A percentile compares a stretch with the other conserved stretches of the same genome.
Evolutionary conservation across 2,888 invertebrate species (phyloP).

Genomic region (Phorcus lineatus): DNA sequence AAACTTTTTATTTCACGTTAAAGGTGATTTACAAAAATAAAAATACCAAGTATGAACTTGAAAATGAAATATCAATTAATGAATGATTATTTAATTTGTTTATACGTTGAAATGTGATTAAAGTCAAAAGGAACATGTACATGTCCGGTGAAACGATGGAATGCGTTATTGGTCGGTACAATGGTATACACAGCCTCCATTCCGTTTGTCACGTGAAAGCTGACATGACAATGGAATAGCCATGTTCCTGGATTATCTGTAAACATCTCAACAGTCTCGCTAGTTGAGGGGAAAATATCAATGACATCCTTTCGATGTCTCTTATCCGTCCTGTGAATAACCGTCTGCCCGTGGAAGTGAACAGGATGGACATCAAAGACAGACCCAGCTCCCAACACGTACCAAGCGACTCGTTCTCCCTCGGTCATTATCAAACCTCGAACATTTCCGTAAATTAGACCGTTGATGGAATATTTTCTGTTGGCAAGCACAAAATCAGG

Average conservation of each 20-base stretch:
- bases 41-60: no score
- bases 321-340: constrained; percentile 39
- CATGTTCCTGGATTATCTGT: constrained; percentile 54
- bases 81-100: no score
- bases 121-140: no score
- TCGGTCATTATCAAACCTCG: constrained; percentile 42
- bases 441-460: constrained; percentile 50
- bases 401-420: constrained; percentile 55
- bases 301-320: constrained; percentile 47
- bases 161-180: constrained; percentile 28
- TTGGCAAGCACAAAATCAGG: constrained; percentile 52
- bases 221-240: constrained; percentile 56
- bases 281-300: constrained; percentile 53
- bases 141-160: neutral
- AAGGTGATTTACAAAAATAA: no score
- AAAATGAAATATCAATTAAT: no score
- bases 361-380: constrained; percentile 51
- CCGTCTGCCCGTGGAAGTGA: constrained; percentile 56
- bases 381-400: constrained; percentile 51
- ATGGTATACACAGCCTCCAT: constrained; percentile 53
- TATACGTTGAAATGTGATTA: no score
- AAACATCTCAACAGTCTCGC: constrained; percentile 52
- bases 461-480: constrained; percentile 56
- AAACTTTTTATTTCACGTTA: no score
- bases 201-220: constrained; percentile 47